Percentiles rank a stretch among this genome's conserved stretches.
phyloP scores from a whole-genome alignment of 2,113 vertebrate genomes.

The Sinocyclocheilus anophthalmus region DNA sequence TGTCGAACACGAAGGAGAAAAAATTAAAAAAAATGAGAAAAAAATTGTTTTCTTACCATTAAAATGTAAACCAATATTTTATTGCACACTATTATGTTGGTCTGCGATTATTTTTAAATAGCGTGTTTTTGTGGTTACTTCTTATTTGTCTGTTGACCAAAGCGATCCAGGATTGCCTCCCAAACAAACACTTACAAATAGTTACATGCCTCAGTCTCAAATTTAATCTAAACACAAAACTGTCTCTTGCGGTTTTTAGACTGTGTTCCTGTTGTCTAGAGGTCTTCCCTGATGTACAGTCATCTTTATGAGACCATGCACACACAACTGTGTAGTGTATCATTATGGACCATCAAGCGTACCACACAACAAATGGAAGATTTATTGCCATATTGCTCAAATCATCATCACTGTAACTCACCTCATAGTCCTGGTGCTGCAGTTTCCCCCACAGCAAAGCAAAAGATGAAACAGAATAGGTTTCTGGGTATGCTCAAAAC shows the following conservation, averaged over 20 bases:
- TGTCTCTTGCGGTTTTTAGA: background rate
- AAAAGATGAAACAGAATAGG: constrained; percentile 3
- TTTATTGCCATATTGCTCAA: background rate
- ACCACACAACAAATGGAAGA: background rate
- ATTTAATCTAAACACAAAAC: background rate
- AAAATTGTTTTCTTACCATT: too few species aligned
- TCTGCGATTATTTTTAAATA: background rate
- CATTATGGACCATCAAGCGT: background rate
- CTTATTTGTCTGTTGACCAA: background rate
- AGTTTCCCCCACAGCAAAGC: background rate
- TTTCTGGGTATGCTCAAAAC: constrained; percentile 36
- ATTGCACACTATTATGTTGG: background rate
- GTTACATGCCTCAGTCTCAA: background rate
- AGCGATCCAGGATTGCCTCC: background rate
- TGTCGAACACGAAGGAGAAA: background rate
- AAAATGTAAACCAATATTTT: background rate
- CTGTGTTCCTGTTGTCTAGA: background rate
- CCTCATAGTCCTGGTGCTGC: background rate
- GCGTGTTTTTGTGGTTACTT: background rate
- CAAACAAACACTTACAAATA: background rate
- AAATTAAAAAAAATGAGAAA: too few species aligned
- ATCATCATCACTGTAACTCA: background rate
- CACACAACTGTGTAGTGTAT: background rate
- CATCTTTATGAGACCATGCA: background rate
- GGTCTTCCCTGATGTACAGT: background rate